A percentile compares a stretch with the other conserved stretches of the same genome.
Conservation (phyloP, 1,140 invertebrate species). For the Bombus vancouverensis region DNA sequence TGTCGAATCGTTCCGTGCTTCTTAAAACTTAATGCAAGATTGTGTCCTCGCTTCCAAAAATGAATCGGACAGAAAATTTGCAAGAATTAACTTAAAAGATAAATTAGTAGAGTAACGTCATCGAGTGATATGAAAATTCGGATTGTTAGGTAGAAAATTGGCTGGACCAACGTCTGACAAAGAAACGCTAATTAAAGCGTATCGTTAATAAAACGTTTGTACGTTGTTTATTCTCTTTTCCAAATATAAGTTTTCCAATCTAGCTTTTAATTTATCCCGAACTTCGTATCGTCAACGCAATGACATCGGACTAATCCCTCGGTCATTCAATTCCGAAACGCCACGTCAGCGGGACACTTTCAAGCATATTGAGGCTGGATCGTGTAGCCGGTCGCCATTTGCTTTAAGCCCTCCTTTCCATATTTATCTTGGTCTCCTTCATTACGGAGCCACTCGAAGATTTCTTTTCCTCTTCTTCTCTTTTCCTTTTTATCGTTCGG, state of each 20-base stretch:
- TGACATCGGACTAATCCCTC: slow-evolving; percentile 66
- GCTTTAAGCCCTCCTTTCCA: slow-evolving; percentile 76
- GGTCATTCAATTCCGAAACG: slow-evolving; percentile 73
- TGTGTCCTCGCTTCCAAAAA: too few species aligned
- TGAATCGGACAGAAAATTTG: too few species aligned
- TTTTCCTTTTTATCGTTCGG: slow-evolving; percentile 33
- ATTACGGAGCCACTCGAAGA: slow-evolving; percentile 64
- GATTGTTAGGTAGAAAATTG: not conserved
- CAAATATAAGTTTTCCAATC: not conserved
- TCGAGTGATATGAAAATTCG: not conserved
- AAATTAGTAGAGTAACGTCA: too few species aligned
- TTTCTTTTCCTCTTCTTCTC: slow-evolving; percentile 39
- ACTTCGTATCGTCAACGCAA: slow-evolving; percentile 9
- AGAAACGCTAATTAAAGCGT: not conserved
- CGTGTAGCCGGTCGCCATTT: slow-evolving; percentile 66
- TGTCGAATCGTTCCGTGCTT: not conserved
- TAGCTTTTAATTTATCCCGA: not conserved
- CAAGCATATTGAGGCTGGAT: slow-evolving; percentile 77
- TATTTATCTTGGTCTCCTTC: slow-evolving; percentile 75
- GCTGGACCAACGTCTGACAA: not conserved
- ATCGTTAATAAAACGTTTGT: not conserved
- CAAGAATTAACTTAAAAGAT: too few species aligned
- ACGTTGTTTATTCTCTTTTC: not conserved
- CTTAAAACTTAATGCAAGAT: not conserved
- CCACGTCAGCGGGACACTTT: slow-evolving; percentile 77